phyloP scores from a whole-genome alignment of 2,888 invertebrate species.

The Athripsodes cinereus region DNA sequence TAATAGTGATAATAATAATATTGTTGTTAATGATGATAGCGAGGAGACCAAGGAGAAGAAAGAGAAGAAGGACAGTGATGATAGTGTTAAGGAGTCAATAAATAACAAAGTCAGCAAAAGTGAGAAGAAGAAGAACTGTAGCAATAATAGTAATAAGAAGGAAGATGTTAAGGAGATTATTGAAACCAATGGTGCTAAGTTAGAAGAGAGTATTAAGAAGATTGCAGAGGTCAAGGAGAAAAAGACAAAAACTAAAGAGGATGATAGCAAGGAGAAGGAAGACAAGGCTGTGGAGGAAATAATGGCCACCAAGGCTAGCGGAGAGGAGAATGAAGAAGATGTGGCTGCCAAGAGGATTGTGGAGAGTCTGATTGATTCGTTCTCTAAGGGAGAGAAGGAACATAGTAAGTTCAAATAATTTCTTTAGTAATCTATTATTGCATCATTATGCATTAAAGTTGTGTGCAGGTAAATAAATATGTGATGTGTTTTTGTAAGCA shows the following conservation, averaged over 20 bases:
- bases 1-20: conserved; percentile 20
- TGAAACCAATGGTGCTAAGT: not conserved
- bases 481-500: conserved; percentile 34
- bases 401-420: conserved; percentile 51
- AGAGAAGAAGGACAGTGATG: conserved; percentile 23
- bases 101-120: conserved; percentile 1
- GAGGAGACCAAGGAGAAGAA: conserved; percentile 33
- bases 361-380: conserved; percentile 77
- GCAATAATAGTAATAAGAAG: conserved; percentile 4
- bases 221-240: conserved; percentile 2
- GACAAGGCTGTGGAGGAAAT: conserved; percentile 32
- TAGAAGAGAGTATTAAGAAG: not conserved
- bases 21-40: conserved; percentile 33
- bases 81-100: conserved; percentile 2
- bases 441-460: not conserved
- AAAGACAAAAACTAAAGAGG: not conserved
- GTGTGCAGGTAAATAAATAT: too few relatives aligned
- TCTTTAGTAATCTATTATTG: not conserved
- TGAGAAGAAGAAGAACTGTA: conserved; percentile 5
- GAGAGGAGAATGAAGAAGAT: conserved; percentile 74
- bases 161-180: conserved; percentile 1
- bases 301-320: conserved; percentile 43
- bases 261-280: not conserved
- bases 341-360: conserved; percentile 68
- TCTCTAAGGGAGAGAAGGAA: conserved; percentile 67